Base-by-base conservation (phyloP, 2,113 vertebrate genomes). In the Papio anubis region DNA sequence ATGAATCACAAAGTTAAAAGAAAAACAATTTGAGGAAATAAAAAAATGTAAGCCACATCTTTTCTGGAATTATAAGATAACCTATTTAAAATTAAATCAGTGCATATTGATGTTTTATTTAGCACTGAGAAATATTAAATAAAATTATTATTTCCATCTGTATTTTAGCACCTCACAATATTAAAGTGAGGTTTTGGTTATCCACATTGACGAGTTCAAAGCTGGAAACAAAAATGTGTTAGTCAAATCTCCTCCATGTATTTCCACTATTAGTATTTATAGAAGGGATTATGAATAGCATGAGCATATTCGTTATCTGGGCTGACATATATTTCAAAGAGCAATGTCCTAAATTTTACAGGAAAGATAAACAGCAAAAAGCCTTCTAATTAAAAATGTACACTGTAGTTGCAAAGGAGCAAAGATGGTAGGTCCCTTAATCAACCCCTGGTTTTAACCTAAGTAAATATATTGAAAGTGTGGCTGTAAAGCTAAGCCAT, bases 401-500 rank as follows among this genome's bases (percentile, higher is more conserved):
- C 72, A 88, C 96, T 97, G 61, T 59, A 61, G 96, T 96, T 98
- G 93, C 93, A 97, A 93, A 94, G 84, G 61, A 96, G 55, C 93
- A 96, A 97, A 97, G 96, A 94, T 80, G 48, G 84, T 96, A 93
- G 94, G 91, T 86, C 90, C 30, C 0, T 96, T 98, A 97, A 97
- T 98, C 98, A 97, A 98, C 89, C 0, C 72, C 88, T 75, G 93
- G 73, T 89, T 98, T 98, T 98, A 98, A 98, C 97, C 76, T 97
- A 96, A 97, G 66, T 94, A 98, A 97, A 98, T 97, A 97, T 93
- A 90, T 97, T 96, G 92, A 96, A 96, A 98, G 95, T 98, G 92
- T 87, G 86, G 88, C 92, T 98, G 81, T 98, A 86, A 97, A 96
- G 97, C 98, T 99, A 98, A 98, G 98, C 97, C 97, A 90, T 90